A percentile compares a stretch with the other conserved stretches of the same genome.
phyloP scores from a whole-genome alignment of 2,113 vertebrate species.

The Nicator chloris region DNA sequence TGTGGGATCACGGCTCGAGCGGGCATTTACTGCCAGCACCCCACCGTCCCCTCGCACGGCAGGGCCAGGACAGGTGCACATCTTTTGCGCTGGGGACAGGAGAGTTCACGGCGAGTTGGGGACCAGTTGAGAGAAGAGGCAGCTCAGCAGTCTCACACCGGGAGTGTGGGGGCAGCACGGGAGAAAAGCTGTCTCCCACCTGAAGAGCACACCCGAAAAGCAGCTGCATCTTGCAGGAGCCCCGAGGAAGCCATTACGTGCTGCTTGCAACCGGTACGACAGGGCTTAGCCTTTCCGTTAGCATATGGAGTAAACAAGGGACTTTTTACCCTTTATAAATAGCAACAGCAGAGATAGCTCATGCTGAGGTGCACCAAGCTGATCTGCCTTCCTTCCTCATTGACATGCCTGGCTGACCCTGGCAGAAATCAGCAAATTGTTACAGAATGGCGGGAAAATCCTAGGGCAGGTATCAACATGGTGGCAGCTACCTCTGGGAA shows the following conservation, averaged over 20 bases:
- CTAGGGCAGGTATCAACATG: rapidly evolving
- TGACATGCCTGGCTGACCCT: not conserved
- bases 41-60: rapidly evolving
- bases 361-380: not conserved
- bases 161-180: not conserved
- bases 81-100: rapidly evolving
- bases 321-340: not conserved
- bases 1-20: not conserved
- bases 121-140: not conserved
- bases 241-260: rapidly evolving
- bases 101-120: rapidly evolving
- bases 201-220: rapidly evolving
- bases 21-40: rapidly evolving
- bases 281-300: not conserved
- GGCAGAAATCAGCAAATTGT: not conserved
- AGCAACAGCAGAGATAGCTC: not conserved
- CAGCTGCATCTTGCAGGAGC: not conserved
- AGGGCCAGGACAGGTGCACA: rapidly evolving
- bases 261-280: rapidly evolving
- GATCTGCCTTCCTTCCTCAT: not conserved
- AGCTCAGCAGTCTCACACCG: rapidly evolving
- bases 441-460: not conserved
- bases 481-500: not conserved
- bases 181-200: not conserved
- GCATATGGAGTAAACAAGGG: rapidly evolving